phyloP scores from a whole-genome alignment of 1,140 invertebrate genomes.

The Scaptomyza graminum region DNA sequence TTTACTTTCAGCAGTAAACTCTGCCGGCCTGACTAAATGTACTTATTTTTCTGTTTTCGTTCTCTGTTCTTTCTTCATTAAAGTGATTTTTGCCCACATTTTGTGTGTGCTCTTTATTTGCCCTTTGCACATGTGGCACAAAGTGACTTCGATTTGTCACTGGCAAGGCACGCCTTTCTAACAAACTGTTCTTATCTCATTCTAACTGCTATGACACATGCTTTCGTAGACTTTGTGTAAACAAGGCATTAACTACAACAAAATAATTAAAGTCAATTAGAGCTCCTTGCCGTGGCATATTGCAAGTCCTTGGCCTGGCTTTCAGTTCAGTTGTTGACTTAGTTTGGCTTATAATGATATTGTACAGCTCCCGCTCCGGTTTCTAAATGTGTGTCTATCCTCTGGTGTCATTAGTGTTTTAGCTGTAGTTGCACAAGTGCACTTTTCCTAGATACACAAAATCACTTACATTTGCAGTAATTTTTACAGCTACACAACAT shows the following conservation, averaged over 20 bases:
- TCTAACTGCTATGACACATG: neutral
- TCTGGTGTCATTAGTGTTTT: slow-evolving; percentile 49
- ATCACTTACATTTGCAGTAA: neutral
- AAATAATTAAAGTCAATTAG: slow-evolving; percentile 83
- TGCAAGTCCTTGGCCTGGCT: slow-evolving; percentile 38
- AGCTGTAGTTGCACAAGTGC: slow-evolving; percentile 17
- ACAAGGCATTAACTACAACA: slow-evolving; percentile 79
- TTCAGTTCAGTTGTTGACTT: slow-evolving; percentile 59
- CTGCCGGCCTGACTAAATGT: slow-evolving; percentile 17
- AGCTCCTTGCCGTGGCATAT: slow-evolving; percentile 62
- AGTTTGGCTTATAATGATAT: slow-evolving; percentile 59
- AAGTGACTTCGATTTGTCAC: slow-evolving; percentile 49
- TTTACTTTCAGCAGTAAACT: slow-evolving; percentile 49
- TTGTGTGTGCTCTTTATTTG: slow-evolving; percentile 35
- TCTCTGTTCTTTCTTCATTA: neutral
- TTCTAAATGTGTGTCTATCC: neutral
- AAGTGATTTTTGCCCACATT: slow-evolving; percentile 13
- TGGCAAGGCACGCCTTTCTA: slow-evolving; percentile 46
- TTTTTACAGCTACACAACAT: slow-evolving; percentile 32
- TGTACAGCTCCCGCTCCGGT: slow-evolving; percentile 15
- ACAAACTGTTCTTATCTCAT: neutral
- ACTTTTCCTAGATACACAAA: slow-evolving; percentile 15
- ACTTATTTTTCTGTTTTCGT: neutral
- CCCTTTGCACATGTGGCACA: slow-evolving; percentile 36
- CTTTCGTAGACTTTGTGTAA: slow-evolving; percentile 44